phyloP scores from a whole-genome alignment of 2,113 vertebrate genomes.

The Scomber colias region DNA sequence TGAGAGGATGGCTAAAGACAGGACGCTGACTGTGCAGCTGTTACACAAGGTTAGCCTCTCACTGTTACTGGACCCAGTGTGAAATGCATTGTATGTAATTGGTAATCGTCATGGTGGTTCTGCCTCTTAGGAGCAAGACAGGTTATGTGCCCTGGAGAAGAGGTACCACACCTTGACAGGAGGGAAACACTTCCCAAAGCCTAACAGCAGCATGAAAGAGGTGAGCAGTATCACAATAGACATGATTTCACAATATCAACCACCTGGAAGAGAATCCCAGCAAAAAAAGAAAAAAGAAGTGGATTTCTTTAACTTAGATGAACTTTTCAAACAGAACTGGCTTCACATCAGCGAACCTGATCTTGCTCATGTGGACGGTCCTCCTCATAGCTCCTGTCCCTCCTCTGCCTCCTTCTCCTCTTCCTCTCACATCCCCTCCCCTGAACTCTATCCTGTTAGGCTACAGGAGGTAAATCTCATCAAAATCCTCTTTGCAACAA shows the following conservation, averaged over 20 bases:
- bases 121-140: slow-evolving; percentile 91
- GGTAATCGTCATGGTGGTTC: background rate
- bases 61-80: background rate
- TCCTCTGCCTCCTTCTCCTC: slow-evolving; percentile 78
- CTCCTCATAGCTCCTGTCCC: slow-evolving; percentile 80
- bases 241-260: background rate
- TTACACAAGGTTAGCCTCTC: slow-evolving; percentile 89
- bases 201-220: slow-evolving; percentile 86
- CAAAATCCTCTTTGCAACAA: background rate
- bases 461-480: slow-evolving; percentile 90
- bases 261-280: slow-evolving; percentile 16
- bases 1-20: slow-evolving; percentile 88
- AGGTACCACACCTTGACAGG: slow-evolving; percentile 87
- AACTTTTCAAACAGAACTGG: slow-evolving; percentile 87
- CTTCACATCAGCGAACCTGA: slow-evolving; percentile 90
- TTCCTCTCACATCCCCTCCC: slow-evolving; percentile 80
- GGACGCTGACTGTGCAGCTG: slow-evolving; percentile 85
- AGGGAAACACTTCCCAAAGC: slow-evolving; percentile 87
- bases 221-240: slow-evolving; percentile 77
- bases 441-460: slow-evolving; percentile 83
- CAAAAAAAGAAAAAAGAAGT: background rate
- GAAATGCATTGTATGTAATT: background rate
- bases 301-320: slow-evolving; percentile 41
- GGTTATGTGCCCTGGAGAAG: slow-evolving; percentile 87
- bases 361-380: slow-evolving; percentile 82